phyloP scores from a whole-genome alignment of 2,888 invertebrate species.

The Epistrophella euchroma region DNA sequence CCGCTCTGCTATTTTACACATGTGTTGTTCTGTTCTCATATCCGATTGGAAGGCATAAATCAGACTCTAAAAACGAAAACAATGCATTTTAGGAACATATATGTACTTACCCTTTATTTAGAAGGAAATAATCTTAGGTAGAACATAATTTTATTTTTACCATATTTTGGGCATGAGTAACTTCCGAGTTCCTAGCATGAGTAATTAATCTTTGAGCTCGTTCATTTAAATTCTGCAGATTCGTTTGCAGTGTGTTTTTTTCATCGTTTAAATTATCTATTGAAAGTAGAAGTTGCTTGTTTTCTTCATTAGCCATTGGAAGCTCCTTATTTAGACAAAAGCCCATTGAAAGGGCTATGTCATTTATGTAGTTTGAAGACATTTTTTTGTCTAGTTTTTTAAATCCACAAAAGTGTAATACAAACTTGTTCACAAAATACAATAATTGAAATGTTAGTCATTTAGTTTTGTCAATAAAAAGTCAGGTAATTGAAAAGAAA shows the following conservation, averaged over 20 bases:
- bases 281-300: slow-evolving; percentile 84
- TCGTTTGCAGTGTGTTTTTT: slow-evolving; percentile 84
- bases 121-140: neutral
- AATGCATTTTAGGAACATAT: too few species aligned
- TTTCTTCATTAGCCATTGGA: slow-evolving; percentile 91
- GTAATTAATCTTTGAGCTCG: slow-evolving; percentile 84
- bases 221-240: slow-evolving; percentile 84
- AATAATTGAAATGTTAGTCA: neutral
- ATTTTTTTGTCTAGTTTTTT: slow-evolving; percentile 21
- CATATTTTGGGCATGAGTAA: slow-evolving; percentile 86
- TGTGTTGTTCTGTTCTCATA: slow-evolving; percentile 88
- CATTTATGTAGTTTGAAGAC: slow-evolving; percentile 83
- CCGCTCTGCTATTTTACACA: slow-evolving; percentile 81
- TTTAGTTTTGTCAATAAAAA: slow-evolving; percentile 62
- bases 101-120: neutral
- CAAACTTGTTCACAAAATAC: neutral
- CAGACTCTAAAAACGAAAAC: slow-evolving; percentile 84
- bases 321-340: slow-evolving; percentile 86
- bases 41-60: slow-evolving; percentile 89
- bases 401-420: slow-evolving; percentile 2
- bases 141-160: slow-evolving; percentile 79
- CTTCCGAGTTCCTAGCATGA: slow-evolving; percentile 85
- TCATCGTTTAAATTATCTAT: slow-evolving; percentile 84
- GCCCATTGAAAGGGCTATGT: slow-evolving; percentile 88
- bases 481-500: neutral